A percentile compares a stretch with the other conserved stretches of the same genome.
phyloP scores from a whole-genome alignment of 2,888 invertebrate genomes.

The Halictus quadricinctus region DNA sequence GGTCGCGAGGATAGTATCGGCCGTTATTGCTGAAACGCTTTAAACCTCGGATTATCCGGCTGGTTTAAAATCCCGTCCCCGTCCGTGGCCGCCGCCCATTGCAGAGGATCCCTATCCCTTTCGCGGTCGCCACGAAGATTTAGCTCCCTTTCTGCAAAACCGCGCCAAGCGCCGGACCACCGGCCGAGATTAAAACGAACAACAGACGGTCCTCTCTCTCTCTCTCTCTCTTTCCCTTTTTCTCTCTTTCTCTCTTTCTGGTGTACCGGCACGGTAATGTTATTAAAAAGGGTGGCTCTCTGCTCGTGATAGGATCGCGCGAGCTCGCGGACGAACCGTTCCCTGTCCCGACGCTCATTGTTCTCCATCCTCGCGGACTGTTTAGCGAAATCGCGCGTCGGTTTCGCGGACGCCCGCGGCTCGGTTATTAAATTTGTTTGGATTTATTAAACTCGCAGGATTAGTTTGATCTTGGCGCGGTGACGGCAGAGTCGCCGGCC shows the following conservation, averaged over 20 bases:
- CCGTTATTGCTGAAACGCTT: conserved; percentile 71
- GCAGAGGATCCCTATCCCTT: conserved; percentile 34
- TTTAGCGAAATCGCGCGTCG: conserved; percentile 15
- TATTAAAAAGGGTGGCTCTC: conserved; percentile 60
- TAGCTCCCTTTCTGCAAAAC: conserved; percentile 30
- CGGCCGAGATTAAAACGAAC: conserved; percentile 59
- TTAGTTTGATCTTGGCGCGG: not conserved
- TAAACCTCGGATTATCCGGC: conserved; percentile 76
- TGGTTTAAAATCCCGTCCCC: conserved; percentile 67
- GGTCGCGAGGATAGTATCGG: conserved; percentile 48
- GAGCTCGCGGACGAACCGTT: not conserved
- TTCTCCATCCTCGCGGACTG: conserved; percentile 12
- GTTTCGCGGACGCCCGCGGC: not conserved
- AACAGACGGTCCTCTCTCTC: conserved; percentile 34
- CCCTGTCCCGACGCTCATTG: conserved; percentile 15
- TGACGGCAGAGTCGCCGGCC: not conserved
- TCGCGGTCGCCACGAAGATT: conserved; percentile 47
- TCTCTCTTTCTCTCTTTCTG: not conserved
- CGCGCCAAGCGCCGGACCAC: conserved; percentile 12
- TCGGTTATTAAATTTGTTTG: conserved; percentile 40
- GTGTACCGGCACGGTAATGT: conserved; percentile 54
- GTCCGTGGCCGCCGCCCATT: conserved; percentile 18
- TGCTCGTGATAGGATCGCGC: conserved; percentile 31
- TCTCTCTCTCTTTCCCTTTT: not conserved
- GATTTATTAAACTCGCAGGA: conserved; percentile 23